Evolutionary conservation across 2,113 vertebrate genomes (phyloP).

Genomic region (Orthonyx spaldingii): DNA sequence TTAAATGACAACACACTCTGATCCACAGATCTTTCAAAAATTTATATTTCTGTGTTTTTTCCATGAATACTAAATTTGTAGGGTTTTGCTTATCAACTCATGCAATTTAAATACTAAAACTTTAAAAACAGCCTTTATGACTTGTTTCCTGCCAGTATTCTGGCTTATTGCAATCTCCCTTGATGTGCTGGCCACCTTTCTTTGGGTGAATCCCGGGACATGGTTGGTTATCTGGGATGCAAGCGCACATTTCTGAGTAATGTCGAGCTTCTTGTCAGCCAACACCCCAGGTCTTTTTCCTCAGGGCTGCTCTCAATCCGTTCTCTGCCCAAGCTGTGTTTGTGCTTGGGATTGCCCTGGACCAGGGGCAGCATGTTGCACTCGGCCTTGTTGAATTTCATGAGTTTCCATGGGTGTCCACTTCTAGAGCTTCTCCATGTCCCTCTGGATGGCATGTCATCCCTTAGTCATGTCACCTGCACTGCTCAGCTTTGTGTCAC

Average conservation of each 20-base stretch:
- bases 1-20: neutral
- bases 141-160: neutral
- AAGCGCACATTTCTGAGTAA: neutral
- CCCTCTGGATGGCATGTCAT: neutral
- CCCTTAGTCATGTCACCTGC: neutral
- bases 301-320: neutral
- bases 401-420: fast-evolving
- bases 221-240: neutral
- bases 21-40: neutral
- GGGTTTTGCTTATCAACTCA: neutral
- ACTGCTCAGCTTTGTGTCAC: neutral
- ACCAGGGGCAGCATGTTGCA: neutral
- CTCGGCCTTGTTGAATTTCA: neutral
- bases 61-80: neutral
- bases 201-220: neutral
- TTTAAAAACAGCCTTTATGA: neutral
- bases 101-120: neutral
- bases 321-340: neutral
- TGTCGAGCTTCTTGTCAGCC: neutral
- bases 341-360: neutral
- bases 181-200: neutral
- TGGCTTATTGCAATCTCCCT: neutral
- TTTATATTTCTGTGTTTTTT: neutral
- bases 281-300: neutral
- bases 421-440: neutral